Base-by-base conservation (phyloP, 2,888 invertebrate genomes). In the Sminthurinus aureus region DNA sequence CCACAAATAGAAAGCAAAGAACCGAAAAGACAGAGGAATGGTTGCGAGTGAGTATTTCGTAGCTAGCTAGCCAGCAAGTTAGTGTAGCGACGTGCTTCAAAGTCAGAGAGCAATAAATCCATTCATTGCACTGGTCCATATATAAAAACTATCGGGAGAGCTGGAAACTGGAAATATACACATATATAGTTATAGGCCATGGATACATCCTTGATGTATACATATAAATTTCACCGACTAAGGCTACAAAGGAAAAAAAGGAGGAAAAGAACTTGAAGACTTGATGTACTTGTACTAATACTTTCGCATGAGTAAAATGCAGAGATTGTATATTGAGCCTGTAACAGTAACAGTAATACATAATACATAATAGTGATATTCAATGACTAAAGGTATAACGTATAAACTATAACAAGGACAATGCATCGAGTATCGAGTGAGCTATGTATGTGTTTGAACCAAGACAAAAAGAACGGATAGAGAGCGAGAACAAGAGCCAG, bases 361-460 rank as follows among this genome's bases (percentile, higher is more conserved):
- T 38, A 6, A 38, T 38, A 38, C 38, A n/a, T 67, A 20, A 20
- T n/a, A 67, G 12, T 67, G 22, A 71, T 71, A 71, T 71, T 71
- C 71, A 71, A 71, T 71, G 71, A 24, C 24, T 71, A 24, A 71
- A 71, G 22, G 71, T 22, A 71, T 71, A 71, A 22, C 20, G 71
- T 20, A 22, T 71, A 18, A 71, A 71, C 71, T 71, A n/a, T n/a
- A 71, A 71, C 71, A 18, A 73, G 15, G 76, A 76, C 58, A 76
- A 76, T 76, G 52, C 76, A 76, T 76, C 52, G 76, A 76, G 76
- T n/a, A n/a, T n/a, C n/a, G n/a, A n/a, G n/a, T n/a, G n/a, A n/a
- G n/a, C n/a, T n/a, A n/a, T n/a, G n/a, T n/a, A 76, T 76, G 58
- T 76, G 15, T 51, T 76, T 24, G 24, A 38, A 26, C 24, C 6